Conservation (phyloP, 2,113 vertebrate species). For the Larimichthys polyactis region DNA sequence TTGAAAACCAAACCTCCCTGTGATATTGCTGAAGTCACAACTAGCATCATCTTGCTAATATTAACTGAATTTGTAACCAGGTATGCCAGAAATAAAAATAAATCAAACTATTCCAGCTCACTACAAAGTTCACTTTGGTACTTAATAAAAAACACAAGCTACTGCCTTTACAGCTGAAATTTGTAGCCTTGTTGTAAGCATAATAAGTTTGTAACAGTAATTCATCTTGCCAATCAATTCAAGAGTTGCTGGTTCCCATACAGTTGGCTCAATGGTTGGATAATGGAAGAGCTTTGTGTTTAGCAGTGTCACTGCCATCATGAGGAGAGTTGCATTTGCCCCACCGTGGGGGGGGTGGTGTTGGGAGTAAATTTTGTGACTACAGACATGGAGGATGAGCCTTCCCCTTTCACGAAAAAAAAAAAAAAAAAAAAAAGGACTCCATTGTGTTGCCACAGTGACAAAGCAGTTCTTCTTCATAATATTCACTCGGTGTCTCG, state of each 20-base stretch:
- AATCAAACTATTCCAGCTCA: not conserved
- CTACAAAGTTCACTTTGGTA: not conserved
- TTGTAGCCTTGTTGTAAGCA: not conserved
- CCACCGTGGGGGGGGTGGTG: conserved; percentile 21
- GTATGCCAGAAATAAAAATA: too few relatives aligned
- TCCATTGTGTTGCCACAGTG: conserved; percentile 75
- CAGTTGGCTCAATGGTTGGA: not conserved
- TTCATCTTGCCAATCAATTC: not conserved
- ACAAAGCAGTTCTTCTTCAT: conserved; percentile 85
- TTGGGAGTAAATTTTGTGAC: conserved; percentile 28
- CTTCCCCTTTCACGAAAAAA: conserved; percentile 23
- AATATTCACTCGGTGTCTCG: too few relatives aligned
- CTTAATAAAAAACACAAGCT: not conserved
- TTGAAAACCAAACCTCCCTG: not conserved
- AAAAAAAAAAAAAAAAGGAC: conserved; percentile 29
- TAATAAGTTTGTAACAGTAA: not conserved
- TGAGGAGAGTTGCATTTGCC: conserved; percentile 8
- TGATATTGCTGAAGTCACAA: not conserved
- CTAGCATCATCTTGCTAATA: not conserved
- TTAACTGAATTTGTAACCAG: not conserved
- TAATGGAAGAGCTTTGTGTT: conserved; percentile 10
- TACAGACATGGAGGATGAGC: conserved; percentile 48
- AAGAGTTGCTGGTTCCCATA: not conserved
- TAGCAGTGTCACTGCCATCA: not conserved
- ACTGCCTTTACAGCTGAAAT: not conserved